Conservation (phyloP, 2,888 invertebrate species). For the Macropis europaea region DNA sequence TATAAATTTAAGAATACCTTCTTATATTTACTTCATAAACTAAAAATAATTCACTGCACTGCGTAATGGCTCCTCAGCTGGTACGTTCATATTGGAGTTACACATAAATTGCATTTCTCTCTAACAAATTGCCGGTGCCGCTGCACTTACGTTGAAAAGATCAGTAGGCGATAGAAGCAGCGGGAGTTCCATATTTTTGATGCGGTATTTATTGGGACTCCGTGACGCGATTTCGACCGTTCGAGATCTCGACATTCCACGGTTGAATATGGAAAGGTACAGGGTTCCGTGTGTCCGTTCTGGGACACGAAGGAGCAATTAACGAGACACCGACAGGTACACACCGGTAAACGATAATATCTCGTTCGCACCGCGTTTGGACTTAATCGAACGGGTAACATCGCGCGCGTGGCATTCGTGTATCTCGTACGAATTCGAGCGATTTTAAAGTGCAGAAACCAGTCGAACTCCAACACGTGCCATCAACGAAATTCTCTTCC, state of each 20-base stretch:
- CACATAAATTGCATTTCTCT: too few species aligned
- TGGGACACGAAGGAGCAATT: conserved; percentile 40
- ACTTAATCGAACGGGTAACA: conserved; percentile 48
- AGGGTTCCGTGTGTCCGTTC: conserved; percentile 24
- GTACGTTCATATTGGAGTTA: too few species aligned
- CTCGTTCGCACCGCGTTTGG: conserved; percentile 52
- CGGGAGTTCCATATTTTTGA: background rate
- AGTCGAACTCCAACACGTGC: background rate
- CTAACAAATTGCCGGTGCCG: too few species aligned
- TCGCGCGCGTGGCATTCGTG: conserved; percentile 52
- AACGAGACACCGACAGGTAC: conserved; percentile 42
- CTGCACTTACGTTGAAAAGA: too few species aligned
- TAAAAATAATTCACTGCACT: too few species aligned
- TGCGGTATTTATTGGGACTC: background rate
- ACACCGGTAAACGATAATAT: conserved; percentile 46
- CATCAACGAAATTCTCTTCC: conserved; percentile 2
- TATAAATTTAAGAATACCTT: too few species aligned
- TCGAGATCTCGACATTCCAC: background rate
- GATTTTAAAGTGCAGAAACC: conserved; percentile 15
- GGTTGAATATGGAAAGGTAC: conserved; percentile 16
- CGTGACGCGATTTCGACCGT: background rate
- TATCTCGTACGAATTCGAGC: conserved; percentile 35
- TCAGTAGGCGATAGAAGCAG: too few species aligned
- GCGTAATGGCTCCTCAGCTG: too few species aligned
- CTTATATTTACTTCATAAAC: too few species aligned